Evolutionary conservation across 1,140 invertebrate genomes (phyloP).

Genomic region (Trialeurodes vaporariorum): DNA sequence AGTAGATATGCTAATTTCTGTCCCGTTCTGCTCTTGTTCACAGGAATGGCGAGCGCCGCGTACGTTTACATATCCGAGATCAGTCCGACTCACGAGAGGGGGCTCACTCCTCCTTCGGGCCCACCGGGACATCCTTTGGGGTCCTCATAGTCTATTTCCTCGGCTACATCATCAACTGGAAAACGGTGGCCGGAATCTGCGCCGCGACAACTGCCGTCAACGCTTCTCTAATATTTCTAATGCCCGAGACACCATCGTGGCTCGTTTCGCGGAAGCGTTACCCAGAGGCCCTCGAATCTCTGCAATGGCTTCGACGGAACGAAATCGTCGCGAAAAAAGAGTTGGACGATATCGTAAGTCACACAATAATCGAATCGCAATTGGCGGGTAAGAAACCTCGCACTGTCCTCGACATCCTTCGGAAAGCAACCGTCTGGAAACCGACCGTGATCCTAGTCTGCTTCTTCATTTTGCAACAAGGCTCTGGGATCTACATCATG

Average conservation of each 20-base stretch:
- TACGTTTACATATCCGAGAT: slow-evolving; percentile 31
- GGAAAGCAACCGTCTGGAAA: slow-evolving; percentile 40
- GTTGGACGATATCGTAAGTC: slow-evolving; percentile 38
- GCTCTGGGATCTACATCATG: slow-evolving; percentile 59
- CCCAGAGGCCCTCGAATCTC: not conserved
- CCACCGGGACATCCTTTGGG: slow-evolving; percentile 39
- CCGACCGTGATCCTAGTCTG: slow-evolving; percentile 47
- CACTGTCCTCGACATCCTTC: slow-evolving; percentile 15
- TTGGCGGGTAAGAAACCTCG: not conserved
- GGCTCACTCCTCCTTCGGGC: slow-evolving; percentile 28
- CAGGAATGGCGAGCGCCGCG: slow-evolving; percentile 29
- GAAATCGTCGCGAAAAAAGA: slow-evolving; percentile 43
- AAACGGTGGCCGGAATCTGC: slow-evolving; percentile 22
- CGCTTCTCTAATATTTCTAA: slow-evolving; percentile 41
- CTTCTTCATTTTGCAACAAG: slow-evolving; percentile 56
- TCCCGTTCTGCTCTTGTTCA: slow-evolving; percentile 11
- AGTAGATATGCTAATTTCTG: too few relatives aligned
- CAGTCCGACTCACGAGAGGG: slow-evolving; percentile 26
- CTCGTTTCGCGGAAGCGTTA: slow-evolving; percentile 32
- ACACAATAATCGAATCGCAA: not conserved
- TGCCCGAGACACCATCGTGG: slow-evolving; percentile 56
- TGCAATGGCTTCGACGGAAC: slow-evolving; percentile 23
- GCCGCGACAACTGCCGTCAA: slow-evolving; percentile 18
- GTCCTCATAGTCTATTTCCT: slow-evolving; percentile 38
- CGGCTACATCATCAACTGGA: slow-evolving; percentile 34